A percentile compares a stretch with the other conserved stretches of the same genome.
These are phyloP conservation scores for Calypte anna DNA, from an alignment of 2,113 vertebrate genomes.

Conservation along the genomic window DNA sequence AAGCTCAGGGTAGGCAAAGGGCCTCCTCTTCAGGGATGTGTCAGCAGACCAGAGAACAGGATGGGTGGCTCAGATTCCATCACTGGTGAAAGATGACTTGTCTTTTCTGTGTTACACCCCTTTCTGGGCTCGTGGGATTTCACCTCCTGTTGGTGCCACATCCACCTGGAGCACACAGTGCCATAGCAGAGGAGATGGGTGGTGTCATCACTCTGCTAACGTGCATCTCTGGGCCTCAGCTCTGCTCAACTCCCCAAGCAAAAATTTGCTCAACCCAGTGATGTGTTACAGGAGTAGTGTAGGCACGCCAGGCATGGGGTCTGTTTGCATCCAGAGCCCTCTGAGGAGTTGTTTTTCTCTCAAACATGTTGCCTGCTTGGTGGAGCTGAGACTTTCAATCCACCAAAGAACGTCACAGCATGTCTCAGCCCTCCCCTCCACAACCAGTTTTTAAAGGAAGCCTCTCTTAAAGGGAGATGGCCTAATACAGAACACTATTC, in stretches of 20 bases:
- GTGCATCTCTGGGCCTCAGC: not conserved
- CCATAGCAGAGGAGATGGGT: not conserved
- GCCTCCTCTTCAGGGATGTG: not conserved
- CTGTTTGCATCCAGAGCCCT: not conserved
- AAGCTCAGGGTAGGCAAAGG: not conserved
- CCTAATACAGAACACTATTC: not conserved
- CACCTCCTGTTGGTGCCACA: not conserved
- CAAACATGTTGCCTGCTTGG: not conserved
- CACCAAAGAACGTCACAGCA: not conserved
- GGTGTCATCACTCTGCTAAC: not conserved
- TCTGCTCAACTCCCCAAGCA: not conserved
- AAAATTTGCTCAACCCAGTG: not conserved
- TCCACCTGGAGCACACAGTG: fast-evolving
- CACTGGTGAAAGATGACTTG: not conserved
- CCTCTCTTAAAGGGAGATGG: not conserved
- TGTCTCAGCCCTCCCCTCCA: not conserved
- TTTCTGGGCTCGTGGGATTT: fast-evolving
- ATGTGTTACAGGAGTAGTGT: not conserved
- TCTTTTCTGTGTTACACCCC: not conserved
- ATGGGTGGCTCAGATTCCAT: not conserved
- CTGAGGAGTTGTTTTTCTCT: not conserved
- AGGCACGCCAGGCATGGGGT: not conserved
- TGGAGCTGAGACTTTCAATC: not conserved
- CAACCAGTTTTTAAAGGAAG: not conserved
- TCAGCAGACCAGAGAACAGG: not conserved